Base-by-base conservation (phyloP, 2,888 invertebrate genomes). In the Macrophya alboannulata region DNA sequence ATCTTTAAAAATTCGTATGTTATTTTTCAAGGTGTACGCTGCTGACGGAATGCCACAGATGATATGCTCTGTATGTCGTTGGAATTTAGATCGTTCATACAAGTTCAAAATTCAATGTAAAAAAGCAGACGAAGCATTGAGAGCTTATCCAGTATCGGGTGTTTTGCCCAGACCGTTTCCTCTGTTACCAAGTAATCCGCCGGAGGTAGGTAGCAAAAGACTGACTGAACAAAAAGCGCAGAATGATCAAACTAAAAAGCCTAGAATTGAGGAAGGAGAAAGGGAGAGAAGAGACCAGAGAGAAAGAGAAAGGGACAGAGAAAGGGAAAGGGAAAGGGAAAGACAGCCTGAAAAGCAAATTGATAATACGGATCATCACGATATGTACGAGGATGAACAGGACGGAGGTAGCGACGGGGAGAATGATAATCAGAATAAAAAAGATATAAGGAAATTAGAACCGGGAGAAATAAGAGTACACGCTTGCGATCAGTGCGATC, bases 21-120 rank as follows among this genome's bases (percentile, higher is more conserved):
- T 55, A 1, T 86, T 77, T 81, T 88, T 87, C 21, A 86, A 93
- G 93, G 93, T 93, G 0, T 93, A 93, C 48, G 91, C 93, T 31
- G 93, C 93, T 0, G 97, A 97, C 92, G 96, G 96, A 87, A 96
- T 97, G 96, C 97, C 97, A 1, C 94, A 95, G 82, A 95, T 95
- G 90, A 96, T 97, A 86, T 97, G 97, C 91, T 94, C 94, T 62
- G 95, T 95, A 65, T 97, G 97, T 90, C 95, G 95, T 40, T 94
- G 95, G 90, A 95, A 96, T 88, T 95, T 97, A 91, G 96, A 96
- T 86, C 94, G 96, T 86, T 96, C 96, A 79, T 97, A 97, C 93
- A 96, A 95, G 84, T 97, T 96, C 90, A 97, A 97, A 91, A 95
- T 96, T 86, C 96, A 97, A 91, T 97, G 97, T 89, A 96, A 97